These are phyloP conservation scores for Eubasilissa regina DNA, from an alignment of 1,140 invertebrate genomes.

Conservation along the genomic window DNA sequence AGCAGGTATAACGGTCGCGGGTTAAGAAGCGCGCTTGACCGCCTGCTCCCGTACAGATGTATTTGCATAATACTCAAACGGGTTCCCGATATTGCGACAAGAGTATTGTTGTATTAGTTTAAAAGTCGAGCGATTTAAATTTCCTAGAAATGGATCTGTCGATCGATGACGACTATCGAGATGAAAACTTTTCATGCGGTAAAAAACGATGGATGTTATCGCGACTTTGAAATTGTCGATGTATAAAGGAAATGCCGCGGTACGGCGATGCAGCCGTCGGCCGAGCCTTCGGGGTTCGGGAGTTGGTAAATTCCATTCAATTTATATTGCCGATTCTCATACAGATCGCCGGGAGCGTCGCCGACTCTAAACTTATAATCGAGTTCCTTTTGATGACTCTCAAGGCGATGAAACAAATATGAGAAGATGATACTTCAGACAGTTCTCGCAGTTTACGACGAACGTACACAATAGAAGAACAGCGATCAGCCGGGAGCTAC, in stretches of 20 bases:
- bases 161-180: background rate
- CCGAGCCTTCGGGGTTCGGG: background rate
- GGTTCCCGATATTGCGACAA: conserved; percentile 8
- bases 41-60: background rate
- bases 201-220: background rate
- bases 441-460: too few species aligned
- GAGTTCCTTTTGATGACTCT: conserved; percentile 5
- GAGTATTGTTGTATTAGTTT: background rate
- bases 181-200: background rate
- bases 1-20: conserved; percentile 47
- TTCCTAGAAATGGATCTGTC: background rate
- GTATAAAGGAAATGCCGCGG: too few species aligned
- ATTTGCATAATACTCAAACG: conserved; percentile 41
- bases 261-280: background rate
- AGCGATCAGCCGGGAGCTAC: too few species aligned
- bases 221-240: background rate
- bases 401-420: conserved; percentile 12
- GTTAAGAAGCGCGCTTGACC: conserved; percentile 37
- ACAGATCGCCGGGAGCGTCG: conserved; percentile 23
- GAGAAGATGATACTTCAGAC: too few species aligned
- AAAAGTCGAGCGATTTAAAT: background rate
- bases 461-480: too few species aligned
- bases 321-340: conserved; percentile 7
- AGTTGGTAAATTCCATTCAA: conserved; percentile 20
- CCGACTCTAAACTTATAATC: conserved; percentile 15